These are phyloP conservation scores for Cardiocondyla obscurior DNA, from an alignment of 1,140 invertebrate genomes.

Conservation along the genomic window DNA sequence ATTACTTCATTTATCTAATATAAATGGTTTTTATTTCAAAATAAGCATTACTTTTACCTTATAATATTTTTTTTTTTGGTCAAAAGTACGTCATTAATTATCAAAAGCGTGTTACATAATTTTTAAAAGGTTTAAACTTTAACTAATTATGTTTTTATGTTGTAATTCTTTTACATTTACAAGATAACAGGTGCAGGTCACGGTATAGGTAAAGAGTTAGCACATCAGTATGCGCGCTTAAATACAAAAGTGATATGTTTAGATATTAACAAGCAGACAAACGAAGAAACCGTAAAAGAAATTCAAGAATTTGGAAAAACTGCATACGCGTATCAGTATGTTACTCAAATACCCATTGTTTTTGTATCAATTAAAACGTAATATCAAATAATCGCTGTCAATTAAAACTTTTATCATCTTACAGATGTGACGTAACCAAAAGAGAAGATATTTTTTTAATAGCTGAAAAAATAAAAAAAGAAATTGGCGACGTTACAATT, in stretches of 20 bases:
- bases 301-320: constrained; percentile 83
- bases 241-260: constrained; percentile 93
- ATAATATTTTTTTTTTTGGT: too few species aligned
- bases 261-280: constrained; percentile 91
- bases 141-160: neutral
- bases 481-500: constrained; percentile 89
- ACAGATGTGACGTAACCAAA: constrained; percentile 88
- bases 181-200: constrained; percentile 95
- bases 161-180: constrained; percentile 42
- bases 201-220: constrained; percentile 95
- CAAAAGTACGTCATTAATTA: too few species aligned
- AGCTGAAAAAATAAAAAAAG: constrained; percentile 85
- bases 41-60: too few species aligned
- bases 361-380: too few species aligned
- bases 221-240: constrained; percentile 89
- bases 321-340: constrained; percentile 84
- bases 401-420: constrained; percentile 51
- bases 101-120: too few species aligned
- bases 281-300: constrained; percentile 86
- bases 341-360: neutral
- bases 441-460: constrained; percentile 85
- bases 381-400: neutral
- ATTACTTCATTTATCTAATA: too few species aligned
- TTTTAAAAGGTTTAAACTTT: neutral
- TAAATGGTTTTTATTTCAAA: too few species aligned